Base-by-base conservation (phyloP, 2,113 vertebrate species). In the Diadophis punctatus region DNA sequence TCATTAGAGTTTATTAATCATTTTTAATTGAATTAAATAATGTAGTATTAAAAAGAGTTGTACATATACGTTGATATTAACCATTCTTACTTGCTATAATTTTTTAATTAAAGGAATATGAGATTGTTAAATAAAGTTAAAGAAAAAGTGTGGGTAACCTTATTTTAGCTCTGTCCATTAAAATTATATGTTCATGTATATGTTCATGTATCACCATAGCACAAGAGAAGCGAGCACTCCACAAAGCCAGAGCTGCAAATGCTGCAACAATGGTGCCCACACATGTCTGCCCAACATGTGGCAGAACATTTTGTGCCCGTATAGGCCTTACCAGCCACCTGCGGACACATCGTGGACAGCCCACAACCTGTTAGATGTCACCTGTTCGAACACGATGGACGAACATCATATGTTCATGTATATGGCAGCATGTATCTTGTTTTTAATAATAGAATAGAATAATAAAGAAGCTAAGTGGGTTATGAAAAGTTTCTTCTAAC, bases 11-110 rank as follows among this genome's bases (percentile, higher is more conserved):
- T 80, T 16, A 39, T 80, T 80, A 39, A 39, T 80, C 68, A 80
- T 95, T 96, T 96, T 91, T 96, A 96, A 96, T 96, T 94, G 94
- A 95, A 95, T 93, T 94, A 93, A 90, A 88, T 96, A 93, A 95
- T 94, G 91, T 90, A 34, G 84, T 92, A 27, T 93, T 46, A 93
- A 60, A 88, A 88, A 85, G 92, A 92, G 88, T 0, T 85, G 84
- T n/a, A 5, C 88, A 56, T 20, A 23, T 0, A 0, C 52, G 9
- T 91, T 93, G 22, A 89, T 90, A 87, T 1, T 0, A 89, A 91
- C 80, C 85, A 85, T 53, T 86, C 0, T 2, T 30, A 91, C 89
- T 93, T 55, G 11, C 0, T 18, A 4, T 23, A 1, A 74, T 12
- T 0, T 48, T 74, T 90, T 90, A 4, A 68, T 22, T 92, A 90